A percentile compares a stretch with the other conserved stretches of the same genome.
Conservation (phyloP, 2,888 invertebrate genomes). For the Dolichopus griseipennis region DNA sequence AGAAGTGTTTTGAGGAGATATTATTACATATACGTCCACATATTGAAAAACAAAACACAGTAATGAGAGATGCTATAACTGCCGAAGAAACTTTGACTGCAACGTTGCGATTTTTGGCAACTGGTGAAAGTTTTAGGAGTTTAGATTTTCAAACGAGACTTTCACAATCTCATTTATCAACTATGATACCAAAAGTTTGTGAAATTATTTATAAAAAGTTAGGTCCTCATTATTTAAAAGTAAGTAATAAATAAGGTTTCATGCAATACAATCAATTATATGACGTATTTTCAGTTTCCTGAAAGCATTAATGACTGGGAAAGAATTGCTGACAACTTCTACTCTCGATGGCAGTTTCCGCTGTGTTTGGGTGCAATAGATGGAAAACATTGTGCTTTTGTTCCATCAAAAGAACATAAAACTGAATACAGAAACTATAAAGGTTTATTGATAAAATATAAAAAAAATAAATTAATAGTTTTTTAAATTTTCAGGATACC, state of each 20-base stretch:
- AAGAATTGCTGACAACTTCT: not conserved
- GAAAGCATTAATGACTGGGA: not conserved
- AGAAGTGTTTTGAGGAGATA: not conserved
- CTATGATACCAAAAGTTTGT: not conserved
- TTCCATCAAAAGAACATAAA: slow-evolving; percentile 15
- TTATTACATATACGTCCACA: not conserved
- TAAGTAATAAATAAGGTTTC: not conserved
- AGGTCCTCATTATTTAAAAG: not conserved
- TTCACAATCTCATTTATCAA: not conserved
- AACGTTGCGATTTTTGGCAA: slow-evolving; percentile 8
- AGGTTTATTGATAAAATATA: too few species aligned
- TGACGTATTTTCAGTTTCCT: not conserved
- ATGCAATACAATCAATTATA: not conserved
- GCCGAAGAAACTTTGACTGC: not conserved
- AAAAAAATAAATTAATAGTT: too few species aligned
- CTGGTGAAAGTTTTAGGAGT: not conserved
- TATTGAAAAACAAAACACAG: not conserved
- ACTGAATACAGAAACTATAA: too few species aligned
- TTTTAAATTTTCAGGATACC: too few species aligned
- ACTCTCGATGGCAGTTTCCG: slow-evolving; percentile 18
- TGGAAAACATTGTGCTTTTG: slow-evolving; percentile 19
- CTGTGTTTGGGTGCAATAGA: too few species aligned
- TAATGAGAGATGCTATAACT: not conserved
- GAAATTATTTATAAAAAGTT: not conserved
- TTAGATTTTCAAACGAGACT: slow-evolving; percentile 6